Percentiles rank a stretch among this genome's conserved stretches.
phyloP scores from a whole-genome alignment of 2,113 vertebrate genomes.

The Petrocephalus microphthalmus region DNA sequence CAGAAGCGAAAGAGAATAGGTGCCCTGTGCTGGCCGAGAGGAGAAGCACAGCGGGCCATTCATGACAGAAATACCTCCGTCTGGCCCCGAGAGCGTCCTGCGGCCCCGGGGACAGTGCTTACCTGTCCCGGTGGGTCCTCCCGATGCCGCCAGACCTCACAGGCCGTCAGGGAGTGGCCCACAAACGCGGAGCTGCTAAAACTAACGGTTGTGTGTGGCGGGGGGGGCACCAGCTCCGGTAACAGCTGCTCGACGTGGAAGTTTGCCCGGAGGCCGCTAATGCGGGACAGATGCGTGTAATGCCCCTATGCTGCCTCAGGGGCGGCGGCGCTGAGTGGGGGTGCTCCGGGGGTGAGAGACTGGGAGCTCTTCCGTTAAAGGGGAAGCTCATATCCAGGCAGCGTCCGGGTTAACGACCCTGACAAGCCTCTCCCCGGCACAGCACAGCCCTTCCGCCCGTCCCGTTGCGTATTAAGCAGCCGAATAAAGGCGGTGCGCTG shows the following conservation, averaged over 20 bases:
- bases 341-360: constrained; percentile 59
- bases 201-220: not conserved
- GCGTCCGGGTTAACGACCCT: not conserved
- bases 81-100: not conserved
- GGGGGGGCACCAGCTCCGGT: constrained; percentile 22
- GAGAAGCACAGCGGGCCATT: constrained; percentile 12
- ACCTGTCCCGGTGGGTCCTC: not conserved
- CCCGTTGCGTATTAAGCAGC: not conserved
- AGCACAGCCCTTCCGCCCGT: not conserved
- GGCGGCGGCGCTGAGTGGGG: constrained; percentile 34
- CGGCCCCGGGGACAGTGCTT: not conserved
- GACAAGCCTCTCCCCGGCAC: not conserved
- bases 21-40: not conserved
- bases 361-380: not conserved
- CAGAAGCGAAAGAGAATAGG: not conserved
- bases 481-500: not conserved
- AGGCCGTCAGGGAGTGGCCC: not conserved
- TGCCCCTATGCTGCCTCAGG: constrained; percentile 50
- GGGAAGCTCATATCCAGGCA: not conserved
- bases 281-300: constrained; percentile 62
- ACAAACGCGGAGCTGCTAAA: not conserved
- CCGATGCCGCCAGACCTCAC: not conserved
- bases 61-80: constrained; percentile 12
- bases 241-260: constrained; percentile 47
- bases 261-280: constrained; percentile 56